These are phyloP conservation scores for Tachuris rubrigastra DNA, from an alignment of 2,113 vertebrate species.

Conservation along the genomic window DNA sequence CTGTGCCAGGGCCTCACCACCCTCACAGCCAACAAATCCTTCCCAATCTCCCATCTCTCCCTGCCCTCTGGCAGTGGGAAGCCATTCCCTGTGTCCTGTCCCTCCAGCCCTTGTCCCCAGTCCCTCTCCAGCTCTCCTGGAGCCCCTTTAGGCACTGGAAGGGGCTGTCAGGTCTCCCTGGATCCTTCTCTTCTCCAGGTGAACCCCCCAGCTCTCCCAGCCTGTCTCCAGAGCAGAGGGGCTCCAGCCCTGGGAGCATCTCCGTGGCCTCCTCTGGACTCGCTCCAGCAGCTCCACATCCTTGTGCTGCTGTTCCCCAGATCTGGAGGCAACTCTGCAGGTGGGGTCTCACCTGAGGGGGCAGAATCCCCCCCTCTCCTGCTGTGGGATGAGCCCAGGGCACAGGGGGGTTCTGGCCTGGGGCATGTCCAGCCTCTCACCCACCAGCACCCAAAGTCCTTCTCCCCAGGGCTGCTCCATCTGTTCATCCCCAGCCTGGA, in stretches of 20 bases:
- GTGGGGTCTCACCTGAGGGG: neutral
- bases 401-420: neutral
- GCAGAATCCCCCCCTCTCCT: neutral
- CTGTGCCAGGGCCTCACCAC: neutral
- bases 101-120: neutral
- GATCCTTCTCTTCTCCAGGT: neutral
- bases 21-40: neutral
- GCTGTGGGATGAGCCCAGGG: neutral
- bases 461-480: neutral
- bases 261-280: neutral
- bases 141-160: neutral
- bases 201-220: neutral
- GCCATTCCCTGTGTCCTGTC: neutral
- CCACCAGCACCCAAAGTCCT: neutral
- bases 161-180: neutral
- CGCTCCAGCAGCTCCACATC: fast-evolving
- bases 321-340: neutral
- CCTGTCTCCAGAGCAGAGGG: neutral
- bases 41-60: neutral
- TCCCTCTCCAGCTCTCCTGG: neutral
- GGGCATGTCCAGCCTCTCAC: neutral
- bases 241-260: neutral
- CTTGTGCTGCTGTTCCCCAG: too few species aligned
- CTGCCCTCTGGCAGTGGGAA: neutral
- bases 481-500: neutral